Evolutionary conservation across 2,888 invertebrate genomes (phyloP), one percentile per base, ranked within the genome.

Genomic region (Caenorhabditis sp.): DNA sequence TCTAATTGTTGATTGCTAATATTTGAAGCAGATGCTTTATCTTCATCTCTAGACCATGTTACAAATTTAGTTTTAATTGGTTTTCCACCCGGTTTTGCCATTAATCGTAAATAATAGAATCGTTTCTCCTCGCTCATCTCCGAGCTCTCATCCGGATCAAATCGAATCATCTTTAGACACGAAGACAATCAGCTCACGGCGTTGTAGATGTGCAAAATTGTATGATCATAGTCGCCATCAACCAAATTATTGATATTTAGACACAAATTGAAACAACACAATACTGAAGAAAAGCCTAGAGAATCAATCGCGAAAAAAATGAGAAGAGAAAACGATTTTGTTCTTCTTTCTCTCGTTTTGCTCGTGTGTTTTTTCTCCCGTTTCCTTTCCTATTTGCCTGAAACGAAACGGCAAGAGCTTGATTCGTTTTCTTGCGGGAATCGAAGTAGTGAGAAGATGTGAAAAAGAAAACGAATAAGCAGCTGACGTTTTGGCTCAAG

Each of bases 1-100:
- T 89, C 89, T 49, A 89, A 89, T 81, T 92, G 91, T 64, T 91
- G 87, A 78, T 91, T 91, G 78, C 92, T 75, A 12, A 64, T 70
- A 58, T 67, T 74, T 12, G 75, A 73, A 27, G 73, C 67, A 20
- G 69, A 62, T 12, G 64, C 60, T 12, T 70, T 66, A 43, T 79
- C 76, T 38, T 76, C 77, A 53, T 82, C 79, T 25, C 80, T 76
- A 1, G 82, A 79, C 87, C 88, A 87, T 36, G 84, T 83, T 4
- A 84, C 85, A 68, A 88, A 88, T 67, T 88, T 88, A 63, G 88
- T 86, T 61, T 83, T 83, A 38, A 87, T 87, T 23, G 88, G 87
- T 62, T 85, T 86, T 14, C 81, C 78, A 31, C 77, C 77, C 38
- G 86, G 84, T 76, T 87, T 87, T 10, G 88, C 86, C 88, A 88